Evolutionary conservation across 2,888 invertebrate species (phyloP).

Genomic region (Eutolmus rufibarbis): DNA sequence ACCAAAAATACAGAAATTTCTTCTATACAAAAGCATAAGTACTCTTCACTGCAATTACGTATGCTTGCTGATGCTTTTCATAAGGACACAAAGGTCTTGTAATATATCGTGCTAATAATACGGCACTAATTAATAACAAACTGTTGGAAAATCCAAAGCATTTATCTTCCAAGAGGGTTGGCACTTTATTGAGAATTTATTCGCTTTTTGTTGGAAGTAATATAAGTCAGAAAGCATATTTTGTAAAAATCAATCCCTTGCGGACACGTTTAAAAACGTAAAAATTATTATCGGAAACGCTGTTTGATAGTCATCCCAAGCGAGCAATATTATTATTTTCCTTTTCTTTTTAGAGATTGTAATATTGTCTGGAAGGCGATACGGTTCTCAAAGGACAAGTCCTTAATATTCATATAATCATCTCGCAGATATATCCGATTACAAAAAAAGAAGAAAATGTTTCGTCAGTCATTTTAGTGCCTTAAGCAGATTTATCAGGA

Average conservation of each 20-base stretch:
- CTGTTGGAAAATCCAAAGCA: background rate
- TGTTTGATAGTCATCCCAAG: background rate
- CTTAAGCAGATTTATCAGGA: background rate
- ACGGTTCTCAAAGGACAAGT: background rate
- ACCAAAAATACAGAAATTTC: background rate
- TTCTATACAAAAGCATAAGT: background rate
- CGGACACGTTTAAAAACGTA: background rate
- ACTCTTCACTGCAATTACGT: background rate
- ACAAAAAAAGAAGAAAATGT: background rate
- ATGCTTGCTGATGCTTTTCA: background rate
- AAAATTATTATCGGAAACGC: background rate
- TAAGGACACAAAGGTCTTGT: background rate
- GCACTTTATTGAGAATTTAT: background rate
- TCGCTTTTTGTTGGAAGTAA: background rate
- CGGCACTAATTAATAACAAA: conserved; percentile 15
- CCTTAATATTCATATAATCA: background rate
- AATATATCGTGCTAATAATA: conserved; percentile 20
- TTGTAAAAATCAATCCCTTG: background rate
- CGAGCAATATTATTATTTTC: background rate
- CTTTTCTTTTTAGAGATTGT: background rate
- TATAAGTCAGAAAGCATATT: background rate
- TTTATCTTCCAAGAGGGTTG: background rate
- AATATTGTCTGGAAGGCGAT: background rate
- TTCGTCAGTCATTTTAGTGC: background rate
- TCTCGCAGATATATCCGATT: background rate